A percentile compares a stretch with the other conserved stretches of the same genome.
phyloP scores from a whole-genome alignment of 2,797 vertebrate genomes.

The Euthynnus affinis region DNA sequence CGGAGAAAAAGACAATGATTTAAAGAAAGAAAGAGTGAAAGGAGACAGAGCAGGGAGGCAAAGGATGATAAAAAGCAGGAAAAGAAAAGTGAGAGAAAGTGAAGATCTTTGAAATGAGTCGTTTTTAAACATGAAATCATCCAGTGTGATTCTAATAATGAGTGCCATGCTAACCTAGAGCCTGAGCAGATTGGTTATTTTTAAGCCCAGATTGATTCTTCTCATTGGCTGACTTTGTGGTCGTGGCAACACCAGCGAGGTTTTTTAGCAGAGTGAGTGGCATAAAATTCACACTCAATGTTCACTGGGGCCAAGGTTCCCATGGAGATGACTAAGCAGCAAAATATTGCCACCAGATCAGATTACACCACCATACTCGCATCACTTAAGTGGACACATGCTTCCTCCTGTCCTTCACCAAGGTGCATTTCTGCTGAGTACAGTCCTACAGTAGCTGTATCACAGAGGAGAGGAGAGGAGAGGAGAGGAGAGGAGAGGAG shows the following conservation, averaged over 20 bases:
- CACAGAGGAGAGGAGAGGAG: neutral
- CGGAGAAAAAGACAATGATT: conserved; percentile 25
- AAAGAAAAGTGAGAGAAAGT: neutral
- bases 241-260: conserved; percentile 28
- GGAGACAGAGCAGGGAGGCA: conserved; percentile 2
- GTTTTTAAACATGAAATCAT: conserved; percentile 9
- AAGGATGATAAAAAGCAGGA: neutral
- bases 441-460: no score
- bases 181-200: conserved; percentile 44
- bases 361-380: conserved; percentile 52
- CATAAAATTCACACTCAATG: conserved; percentile 10
- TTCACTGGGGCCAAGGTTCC: conserved; percentile 58
- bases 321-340: conserved; percentile 59
- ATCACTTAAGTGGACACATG: conserved; percentile 36
- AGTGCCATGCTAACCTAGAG: conserved; percentile 6
- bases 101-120: neutral
- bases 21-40: neutral
- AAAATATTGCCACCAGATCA: conserved; percentile 51
- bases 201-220: conserved; percentile 19
- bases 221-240: conserved; percentile 36
- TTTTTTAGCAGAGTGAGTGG: conserved; percentile 27
- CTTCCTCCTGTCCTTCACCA: conserved; percentile 56
- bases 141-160: neutral
- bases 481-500: neutral
- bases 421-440: conserved; percentile 59